Percentiles rank a stretch among this genome's conserved stretches.
These are phyloP conservation scores for Luperina nickerlii DNA, from an alignment of 2,888 invertebrate species.

Conservation along the genomic window DNA sequence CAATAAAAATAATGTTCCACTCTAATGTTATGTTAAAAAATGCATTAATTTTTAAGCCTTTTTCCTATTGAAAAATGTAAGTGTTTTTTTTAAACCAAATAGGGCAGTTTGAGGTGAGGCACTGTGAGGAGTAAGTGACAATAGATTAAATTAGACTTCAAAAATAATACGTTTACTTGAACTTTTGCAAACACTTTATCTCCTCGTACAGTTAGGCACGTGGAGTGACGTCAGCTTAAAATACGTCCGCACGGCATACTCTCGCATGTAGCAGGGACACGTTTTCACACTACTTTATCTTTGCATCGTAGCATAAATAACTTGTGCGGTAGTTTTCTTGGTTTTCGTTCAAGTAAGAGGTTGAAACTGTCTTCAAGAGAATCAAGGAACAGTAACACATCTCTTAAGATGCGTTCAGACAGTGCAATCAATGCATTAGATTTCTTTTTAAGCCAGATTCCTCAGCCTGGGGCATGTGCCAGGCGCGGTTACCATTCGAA, in stretches of 20 bases:
- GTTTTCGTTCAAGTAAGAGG: background rate
- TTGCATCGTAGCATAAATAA: slow-evolving; percentile 25
- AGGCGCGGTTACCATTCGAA: background rate
- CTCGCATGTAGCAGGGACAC: slow-evolving; percentile 5
- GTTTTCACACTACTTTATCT: slow-evolving; percentile 17
- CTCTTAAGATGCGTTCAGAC: background rate
- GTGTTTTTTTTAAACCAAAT: background rate
- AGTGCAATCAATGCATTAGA: background rate
- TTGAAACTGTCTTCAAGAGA: background rate
- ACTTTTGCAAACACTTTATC: slow-evolving; percentile 19
- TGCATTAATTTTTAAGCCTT: background rate
- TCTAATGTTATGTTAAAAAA: background rate
- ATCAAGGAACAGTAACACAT: background rate
- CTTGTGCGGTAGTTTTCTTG: background rate
- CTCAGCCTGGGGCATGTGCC: no score
- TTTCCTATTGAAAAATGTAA: background rate
- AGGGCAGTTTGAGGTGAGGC: background rate
- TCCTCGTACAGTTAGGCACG: background rate
- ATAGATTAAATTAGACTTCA: background rate
- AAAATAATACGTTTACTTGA: background rate
- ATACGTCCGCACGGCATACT: slow-evolving; percentile 1
- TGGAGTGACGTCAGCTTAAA: slow-evolving; percentile 34
- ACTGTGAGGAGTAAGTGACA: background rate
- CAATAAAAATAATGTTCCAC: background rate
- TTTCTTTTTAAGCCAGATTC: background rate